These are phyloP conservation scores for Cetonia aurata DNA, from an alignment of 2,888 invertebrate genomes.

Conservation along the genomic window DNA sequence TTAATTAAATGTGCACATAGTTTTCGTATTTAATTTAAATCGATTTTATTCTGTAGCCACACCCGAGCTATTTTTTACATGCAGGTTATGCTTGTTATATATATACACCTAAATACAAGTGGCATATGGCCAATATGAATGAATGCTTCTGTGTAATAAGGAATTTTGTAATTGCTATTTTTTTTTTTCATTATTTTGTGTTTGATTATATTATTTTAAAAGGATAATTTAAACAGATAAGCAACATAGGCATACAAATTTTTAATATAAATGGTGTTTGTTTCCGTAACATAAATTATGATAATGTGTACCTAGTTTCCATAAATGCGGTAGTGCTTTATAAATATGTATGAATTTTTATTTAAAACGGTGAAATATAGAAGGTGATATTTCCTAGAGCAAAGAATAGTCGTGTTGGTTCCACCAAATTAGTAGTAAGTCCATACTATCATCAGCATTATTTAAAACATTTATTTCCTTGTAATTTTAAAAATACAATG, in stretches of 20 bases:
- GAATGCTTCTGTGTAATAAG: neutral
- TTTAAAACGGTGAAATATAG: no score
- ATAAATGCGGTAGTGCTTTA: no score
- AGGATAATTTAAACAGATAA: no score
- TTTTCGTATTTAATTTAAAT: constrained; percentile 35
- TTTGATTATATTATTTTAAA: neutral
- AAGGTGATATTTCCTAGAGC: no score
- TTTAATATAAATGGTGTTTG: neutral
- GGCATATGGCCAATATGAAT: constrained; percentile 26
- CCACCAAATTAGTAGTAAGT: no score
- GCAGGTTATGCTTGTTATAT: neutral
- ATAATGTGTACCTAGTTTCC: neutral
- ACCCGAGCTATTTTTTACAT: constrained; percentile 30
- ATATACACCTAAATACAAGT: neutral
- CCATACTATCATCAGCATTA: no score
- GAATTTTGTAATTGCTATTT: constrained; percentile 1
- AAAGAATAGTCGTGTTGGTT: no score
- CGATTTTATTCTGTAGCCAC: constrained; percentile 37
- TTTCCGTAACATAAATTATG: constrained; percentile 4
- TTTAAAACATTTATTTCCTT: no score
- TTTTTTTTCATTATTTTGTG: neutral
- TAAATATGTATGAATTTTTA: no score
- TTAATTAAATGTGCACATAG: constrained; percentile 22
- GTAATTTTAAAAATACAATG: no score
- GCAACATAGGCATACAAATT: neutral